Evolutionary conservation across 2,888 invertebrate species (phyloP).

Genomic region (Apotomis turbidana): DNA sequence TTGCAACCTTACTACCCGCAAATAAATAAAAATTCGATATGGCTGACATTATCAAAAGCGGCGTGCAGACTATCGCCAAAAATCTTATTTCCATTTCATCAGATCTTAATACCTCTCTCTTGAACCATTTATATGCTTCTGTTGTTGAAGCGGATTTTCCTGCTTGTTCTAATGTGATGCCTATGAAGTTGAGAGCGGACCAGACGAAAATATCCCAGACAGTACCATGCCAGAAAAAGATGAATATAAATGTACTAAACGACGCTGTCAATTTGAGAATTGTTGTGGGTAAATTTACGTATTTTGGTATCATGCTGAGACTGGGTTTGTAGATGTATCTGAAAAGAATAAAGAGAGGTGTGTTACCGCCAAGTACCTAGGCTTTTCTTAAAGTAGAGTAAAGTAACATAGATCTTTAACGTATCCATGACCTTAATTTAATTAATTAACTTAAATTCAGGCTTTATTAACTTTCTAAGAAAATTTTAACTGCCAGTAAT

Average conservation of each 20-base stretch:
- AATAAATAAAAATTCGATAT: conserved; percentile 96
- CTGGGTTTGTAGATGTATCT: conserved; percentile 93
- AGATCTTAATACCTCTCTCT: conserved; percentile 64
- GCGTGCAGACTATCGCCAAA: conserved; percentile 87
- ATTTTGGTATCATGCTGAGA: conserved; percentile 62
- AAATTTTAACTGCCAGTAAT: no score
- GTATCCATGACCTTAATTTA: no score
- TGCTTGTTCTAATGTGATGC: conserved; percentile 88
- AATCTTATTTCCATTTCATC: conserved; percentile 84
- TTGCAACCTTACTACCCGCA: conserved; percentile 89
- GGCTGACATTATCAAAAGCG: conserved; percentile 90
- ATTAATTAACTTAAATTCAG: no score
- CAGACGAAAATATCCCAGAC: conserved; percentile 91
- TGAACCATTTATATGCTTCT: conserved; percentile 73
- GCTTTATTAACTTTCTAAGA: no score
- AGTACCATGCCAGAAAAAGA: conserved; percentile 96
- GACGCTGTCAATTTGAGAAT: conserved; percentile 87
- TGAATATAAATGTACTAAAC: conserved; percentile 90
- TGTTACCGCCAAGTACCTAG: no score
- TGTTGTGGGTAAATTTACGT: conserved; percentile 64
- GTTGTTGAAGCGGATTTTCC: conserved; percentile 79
- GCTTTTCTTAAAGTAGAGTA: no score
- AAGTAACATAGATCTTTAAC: no score
- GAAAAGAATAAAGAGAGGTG: conserved; percentile 58
- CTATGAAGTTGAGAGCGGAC: conserved; percentile 93